These are phyloP conservation scores for Temnothorax ravouxi DNA, from an alignment of 2,888 invertebrate genomes.

Conservation along the genomic window DNA sequence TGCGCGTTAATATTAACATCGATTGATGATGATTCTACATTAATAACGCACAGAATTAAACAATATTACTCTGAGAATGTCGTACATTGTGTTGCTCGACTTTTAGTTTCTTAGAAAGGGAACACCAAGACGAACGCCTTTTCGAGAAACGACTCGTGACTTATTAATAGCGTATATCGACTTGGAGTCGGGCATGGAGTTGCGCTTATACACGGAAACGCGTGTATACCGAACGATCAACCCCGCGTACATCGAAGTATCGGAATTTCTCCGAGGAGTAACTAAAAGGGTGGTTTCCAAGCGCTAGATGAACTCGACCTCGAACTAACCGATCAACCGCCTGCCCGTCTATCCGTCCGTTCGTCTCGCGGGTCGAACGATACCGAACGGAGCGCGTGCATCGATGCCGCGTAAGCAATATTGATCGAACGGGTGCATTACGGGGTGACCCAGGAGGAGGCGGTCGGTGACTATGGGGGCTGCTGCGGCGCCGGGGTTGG, in stretches of 20 bases:
- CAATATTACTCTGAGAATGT: background rate
- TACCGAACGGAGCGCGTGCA: conserved; percentile 72
- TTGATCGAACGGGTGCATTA: conserved; percentile 77
- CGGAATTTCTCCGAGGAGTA: conserved; percentile 55
- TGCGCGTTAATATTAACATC: background rate
- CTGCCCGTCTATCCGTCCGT: conserved; percentile 26
- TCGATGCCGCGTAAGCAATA: conserved; percentile 77
- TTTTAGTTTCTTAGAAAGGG: background rate
- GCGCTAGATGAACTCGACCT: conserved; percentile 33
- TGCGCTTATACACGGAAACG: conserved; percentile 31
- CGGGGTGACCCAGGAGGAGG: conserved; percentile 68
- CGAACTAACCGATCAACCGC: conserved; percentile 11
- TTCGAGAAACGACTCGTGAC: conserved; percentile 40
- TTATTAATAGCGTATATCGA: conserved; percentile 41
- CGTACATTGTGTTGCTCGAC: background rate
- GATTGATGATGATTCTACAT: background rate
- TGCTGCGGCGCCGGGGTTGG: conserved; percentile 59
- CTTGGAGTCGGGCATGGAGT: background rate
- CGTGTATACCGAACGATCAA: conserved; percentile 39
- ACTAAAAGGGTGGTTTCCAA: conserved; percentile 40
- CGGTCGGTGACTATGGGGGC: conserved; percentile 66
- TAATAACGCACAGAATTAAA: background rate
- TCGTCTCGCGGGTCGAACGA: conserved; percentile 65
- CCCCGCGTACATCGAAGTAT: conserved; percentile 55
- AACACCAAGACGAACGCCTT: background rate